Evolutionary conservation across 1,140 invertebrate genomes (phyloP).

Genomic region (Drosophila parvula): DNA sequence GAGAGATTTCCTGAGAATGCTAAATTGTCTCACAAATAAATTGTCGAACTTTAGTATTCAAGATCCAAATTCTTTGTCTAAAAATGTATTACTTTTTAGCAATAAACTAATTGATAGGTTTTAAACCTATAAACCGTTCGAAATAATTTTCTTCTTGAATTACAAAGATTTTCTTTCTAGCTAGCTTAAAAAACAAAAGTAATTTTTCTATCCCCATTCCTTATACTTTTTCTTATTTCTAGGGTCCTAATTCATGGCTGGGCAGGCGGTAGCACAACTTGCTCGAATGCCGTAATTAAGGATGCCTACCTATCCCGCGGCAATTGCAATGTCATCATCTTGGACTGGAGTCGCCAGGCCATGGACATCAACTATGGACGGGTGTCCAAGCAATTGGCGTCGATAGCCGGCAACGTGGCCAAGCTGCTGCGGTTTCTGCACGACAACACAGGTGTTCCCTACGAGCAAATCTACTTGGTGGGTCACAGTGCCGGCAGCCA

Average conservation of each 20-base stretch:
- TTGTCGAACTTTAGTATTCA: not conserved
- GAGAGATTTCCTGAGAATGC: not conserved
- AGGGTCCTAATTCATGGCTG: conserved; percentile 77
- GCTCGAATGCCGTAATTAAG: conserved; percentile 79
- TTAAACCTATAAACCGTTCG: not conserved
- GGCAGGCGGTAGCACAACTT: conserved; percentile 61
- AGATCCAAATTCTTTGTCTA: too few relatives aligned
- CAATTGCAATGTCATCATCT: conserved; percentile 86
- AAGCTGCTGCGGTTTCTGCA: conserved; percentile 83
- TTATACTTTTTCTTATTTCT: not conserved
- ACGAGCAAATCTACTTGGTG: conserved; percentile 81
- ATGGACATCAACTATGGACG: conserved; percentile 73
- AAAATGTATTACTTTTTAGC: not conserved
- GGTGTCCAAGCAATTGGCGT: conserved; percentile 58
- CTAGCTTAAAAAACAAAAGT: not conserved
- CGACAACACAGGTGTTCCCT: conserved; percentile 74
- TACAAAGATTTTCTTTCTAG: not conserved
- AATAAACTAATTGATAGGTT: too few relatives aligned
- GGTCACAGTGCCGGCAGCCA: conserved; percentile 86
- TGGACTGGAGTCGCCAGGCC: conserved; percentile 85
- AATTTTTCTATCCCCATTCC: not conserved
- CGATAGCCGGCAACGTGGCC: conserved; percentile 65
- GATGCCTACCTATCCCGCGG: conserved; percentile 76
- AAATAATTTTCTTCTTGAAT: too few relatives aligned
- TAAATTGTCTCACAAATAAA: not conserved